Evolutionary conservation across 2,888 invertebrate species (phyloP).

Genomic region (Electrophaes corylata): DNA sequence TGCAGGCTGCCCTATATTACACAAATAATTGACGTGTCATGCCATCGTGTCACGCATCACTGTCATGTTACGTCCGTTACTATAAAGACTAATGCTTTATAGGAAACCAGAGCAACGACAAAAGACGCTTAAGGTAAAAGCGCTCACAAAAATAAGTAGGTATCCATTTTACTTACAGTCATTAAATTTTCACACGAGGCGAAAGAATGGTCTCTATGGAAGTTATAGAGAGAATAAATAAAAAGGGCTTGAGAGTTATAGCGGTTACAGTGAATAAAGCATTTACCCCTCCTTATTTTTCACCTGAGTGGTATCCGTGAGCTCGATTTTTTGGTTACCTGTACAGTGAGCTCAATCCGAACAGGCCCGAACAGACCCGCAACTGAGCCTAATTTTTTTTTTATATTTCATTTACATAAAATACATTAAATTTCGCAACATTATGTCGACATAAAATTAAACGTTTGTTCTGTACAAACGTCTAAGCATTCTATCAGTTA

Average conservation of each 20-base stretch:
- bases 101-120: conserved; percentile 2
- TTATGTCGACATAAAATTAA: no score
- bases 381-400: no score
- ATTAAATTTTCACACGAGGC: conserved; percentile 57
- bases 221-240: conserved; percentile 26
- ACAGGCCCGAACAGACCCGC: no score
- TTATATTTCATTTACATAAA: no score
- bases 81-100: background rate
- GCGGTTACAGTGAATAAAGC: conserved; percentile 3
- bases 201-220: conserved; percentile 41
- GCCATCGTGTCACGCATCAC: background rate
- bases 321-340: no score
- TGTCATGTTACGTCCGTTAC: background rate
- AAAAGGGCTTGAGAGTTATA: conserved; percentile 11
- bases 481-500: no score
- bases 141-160: conserved; percentile 9
- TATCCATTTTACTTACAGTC: conserved; percentile 45
- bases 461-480: no score
- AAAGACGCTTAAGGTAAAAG: conserved; percentile 12
- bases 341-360: no score
- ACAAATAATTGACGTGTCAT: no score
- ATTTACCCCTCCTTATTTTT: background rate
- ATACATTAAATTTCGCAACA: no score
- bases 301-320: no score
- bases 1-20: no score